Conservation (phyloP, 2,888 invertebrate genomes). For the Litoditis marina region DNA sequence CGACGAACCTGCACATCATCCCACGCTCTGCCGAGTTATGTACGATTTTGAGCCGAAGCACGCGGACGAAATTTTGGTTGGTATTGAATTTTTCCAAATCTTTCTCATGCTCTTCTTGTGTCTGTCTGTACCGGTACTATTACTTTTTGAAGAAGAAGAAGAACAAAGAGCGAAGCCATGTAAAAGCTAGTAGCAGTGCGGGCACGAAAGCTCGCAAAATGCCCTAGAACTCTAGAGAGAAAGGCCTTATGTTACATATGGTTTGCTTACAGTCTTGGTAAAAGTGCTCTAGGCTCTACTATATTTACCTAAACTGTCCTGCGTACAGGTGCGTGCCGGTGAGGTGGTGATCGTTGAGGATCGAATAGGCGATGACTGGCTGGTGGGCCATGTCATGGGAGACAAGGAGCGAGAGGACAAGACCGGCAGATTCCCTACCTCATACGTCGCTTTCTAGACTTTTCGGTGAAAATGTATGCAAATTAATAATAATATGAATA, state of each 20-base stretch:
- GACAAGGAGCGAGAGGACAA: slow-evolving; percentile 20
- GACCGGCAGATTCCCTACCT: slow-evolving; percentile 43
- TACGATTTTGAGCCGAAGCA: slow-evolving; percentile 43
- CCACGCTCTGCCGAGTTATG: slow-evolving; percentile 33
- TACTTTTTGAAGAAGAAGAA: too few relatives aligned
- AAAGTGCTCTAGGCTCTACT: too few relatives aligned
- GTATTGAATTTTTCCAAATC: neutral
- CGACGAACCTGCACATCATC: slow-evolving; percentile 15
- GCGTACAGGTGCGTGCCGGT: slow-evolving; percentile 33
- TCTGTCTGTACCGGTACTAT: too few relatives aligned
- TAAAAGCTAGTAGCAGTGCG: too few relatives aligned
- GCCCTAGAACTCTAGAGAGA: too few relatives aligned
- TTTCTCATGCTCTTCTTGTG: neutral
- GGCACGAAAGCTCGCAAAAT: too few relatives aligned
- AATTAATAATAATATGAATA: neutral
- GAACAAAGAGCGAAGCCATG: too few relatives aligned
- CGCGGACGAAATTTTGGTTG: slow-evolving; percentile 33
- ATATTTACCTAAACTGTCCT: too few relatives aligned
- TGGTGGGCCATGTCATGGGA: slow-evolving; percentile 32
- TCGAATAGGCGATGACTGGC: slow-evolving; percentile 45
- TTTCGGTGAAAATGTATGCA: neutral
- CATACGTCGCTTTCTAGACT: slow-evolving; percentile 36
- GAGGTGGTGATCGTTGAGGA: slow-evolving; percentile 43
- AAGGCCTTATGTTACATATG: too few relatives aligned
- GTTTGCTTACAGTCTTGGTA: too few relatives aligned